Conservation (phyloP, 2,888 invertebrate genomes). For the Epistrophe eligans region DNA sequence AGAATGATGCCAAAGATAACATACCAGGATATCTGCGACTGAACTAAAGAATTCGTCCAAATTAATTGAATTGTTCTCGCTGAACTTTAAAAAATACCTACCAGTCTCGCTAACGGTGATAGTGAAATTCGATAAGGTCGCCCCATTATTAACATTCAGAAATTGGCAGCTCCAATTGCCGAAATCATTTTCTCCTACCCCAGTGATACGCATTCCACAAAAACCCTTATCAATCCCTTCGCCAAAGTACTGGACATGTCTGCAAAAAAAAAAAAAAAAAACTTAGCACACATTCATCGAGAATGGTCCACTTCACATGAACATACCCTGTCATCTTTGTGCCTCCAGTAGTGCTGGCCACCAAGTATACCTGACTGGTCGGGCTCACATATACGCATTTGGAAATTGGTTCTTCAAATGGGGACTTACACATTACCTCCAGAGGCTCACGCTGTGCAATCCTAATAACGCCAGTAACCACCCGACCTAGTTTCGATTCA, state of each 20-base stretch:
- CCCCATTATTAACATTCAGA: conserved; percentile 40
- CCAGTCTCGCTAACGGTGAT: conserved; percentile 53
- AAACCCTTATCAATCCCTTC: conserved; percentile 78
- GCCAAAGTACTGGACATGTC: conserved; percentile 78
- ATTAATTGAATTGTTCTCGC: background rate
- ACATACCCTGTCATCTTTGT: conserved; percentile 77
- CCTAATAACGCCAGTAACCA: conserved; percentile 72
- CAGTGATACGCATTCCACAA: conserved; percentile 77
- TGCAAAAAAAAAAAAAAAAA: conserved; percentile 37
- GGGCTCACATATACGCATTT: conserved; percentile 78
- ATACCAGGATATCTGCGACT: conserved; percentile 29
- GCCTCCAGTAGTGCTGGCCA: conserved; percentile 75
- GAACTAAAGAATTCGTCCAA: background rate
- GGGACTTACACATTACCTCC: conserved; percentile 77
- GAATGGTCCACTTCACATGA: conserved; percentile 22
- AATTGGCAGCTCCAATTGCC: conserved; percentile 79
- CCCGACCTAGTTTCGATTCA: conserved; percentile 77
- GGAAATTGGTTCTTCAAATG: conserved; percentile 77
- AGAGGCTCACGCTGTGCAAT: conserved; percentile 68
- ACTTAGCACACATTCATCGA: background rate
- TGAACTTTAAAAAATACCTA: conserved; percentile 1
- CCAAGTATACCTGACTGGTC: conserved; percentile 76
- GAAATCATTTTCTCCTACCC: conserved; percentile 75
- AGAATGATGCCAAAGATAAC: conserved; percentile 50
- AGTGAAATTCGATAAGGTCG: conserved; percentile 59